Base-by-base conservation (phyloP, 2,113 vertebrate species). In the Lycocorax pyrrhopterus region DNA sequence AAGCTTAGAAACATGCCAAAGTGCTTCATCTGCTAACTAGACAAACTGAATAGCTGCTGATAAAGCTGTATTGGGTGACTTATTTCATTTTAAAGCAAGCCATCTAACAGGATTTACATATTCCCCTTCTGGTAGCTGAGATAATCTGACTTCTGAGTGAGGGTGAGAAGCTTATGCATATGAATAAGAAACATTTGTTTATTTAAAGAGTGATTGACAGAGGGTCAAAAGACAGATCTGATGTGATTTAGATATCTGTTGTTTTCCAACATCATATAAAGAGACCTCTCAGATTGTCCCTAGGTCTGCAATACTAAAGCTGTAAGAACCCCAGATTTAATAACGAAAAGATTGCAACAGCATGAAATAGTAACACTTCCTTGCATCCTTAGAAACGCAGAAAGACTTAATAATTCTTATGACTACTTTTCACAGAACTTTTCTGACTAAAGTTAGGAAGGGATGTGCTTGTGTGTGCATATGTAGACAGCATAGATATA, bases 141-240 rank as follows among this genome's bases (percentile, higher is more conserved):
- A 82, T 89, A 91, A 91, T 89, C 69, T 67, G 73, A 89, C 47
- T 95, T 87, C 55, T 66, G 47, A 91, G 84, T 71, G 43, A 89
- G 19, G 10, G 20, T 51, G 56, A 86, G 47, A 90, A 84, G 64
- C 35, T 93, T 83, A 93, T 63, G 43, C 37, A 77, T 84, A 89
- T 67, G 52, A 86, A 73, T 76, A 69, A 90, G 55, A 84, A 88
- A 87, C 17, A 72, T 81, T 88, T 86, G 16, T 78, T 86, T 90
- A n/a, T 86, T 92, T 81, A 81, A 88, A 74, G 26, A 86, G 7
- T 64, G 32, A 75, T 62, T 90, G 89, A 44, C 41, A 93, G 63
- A 84, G 10, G 29, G 47, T 71, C 59, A 90, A 78, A 67, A 86
- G 68, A 69, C 12, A 66, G 23, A 84, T 64, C 25, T 78, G 56